phyloP scores from a whole-genome alignment of 2,888 invertebrate species.

The Campoplex capitator region DNA sequence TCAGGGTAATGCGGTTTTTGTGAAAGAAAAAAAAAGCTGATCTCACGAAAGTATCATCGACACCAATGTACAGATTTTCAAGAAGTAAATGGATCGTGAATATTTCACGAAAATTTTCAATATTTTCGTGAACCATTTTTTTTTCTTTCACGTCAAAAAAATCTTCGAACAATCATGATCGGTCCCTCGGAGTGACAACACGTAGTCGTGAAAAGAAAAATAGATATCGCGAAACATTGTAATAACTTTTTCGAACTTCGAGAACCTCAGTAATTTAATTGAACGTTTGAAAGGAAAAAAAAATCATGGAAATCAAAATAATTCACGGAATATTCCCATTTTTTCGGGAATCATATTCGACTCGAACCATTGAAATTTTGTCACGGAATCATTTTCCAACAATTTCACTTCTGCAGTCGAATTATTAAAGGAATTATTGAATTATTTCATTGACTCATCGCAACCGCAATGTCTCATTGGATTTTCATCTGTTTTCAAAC shows the following conservation, averaged over 20 bases:
- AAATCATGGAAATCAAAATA: slow-evolving; percentile 16
- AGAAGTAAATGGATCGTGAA: not conserved
- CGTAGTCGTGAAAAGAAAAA: slow-evolving; percentile 4
- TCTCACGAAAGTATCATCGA: not conserved
- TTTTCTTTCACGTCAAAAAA: not conserved
- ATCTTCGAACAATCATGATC: slow-evolving; percentile 54
- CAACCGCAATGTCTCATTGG: not conserved
- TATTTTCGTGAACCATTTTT: slow-evolving; percentile 12
- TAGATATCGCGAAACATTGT: not conserved
- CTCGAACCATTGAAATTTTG: not conserved
- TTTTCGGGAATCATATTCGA: not conserved
- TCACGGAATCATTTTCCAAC: not conserved
- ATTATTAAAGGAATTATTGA: not conserved
- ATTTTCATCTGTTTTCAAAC: not conserved
- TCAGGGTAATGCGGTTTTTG: slow-evolving; percentile 69
- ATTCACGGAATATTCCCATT: not conserved
- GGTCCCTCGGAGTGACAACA: slow-evolving; percentile 39
- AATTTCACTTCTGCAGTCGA: not conserved
- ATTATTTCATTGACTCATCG: not conserved
- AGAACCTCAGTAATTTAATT: slow-evolving; percentile 49
- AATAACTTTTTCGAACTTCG: not conserved
- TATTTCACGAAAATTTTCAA: slow-evolving; percentile 7
- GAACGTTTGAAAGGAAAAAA: not conserved
- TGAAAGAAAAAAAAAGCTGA: slow-evolving; percentile 40
- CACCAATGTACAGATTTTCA: slow-evolving; percentile 13